These are phyloP conservation scores for Cygnus buccinator DNA, from an alignment of 2,113 vertebrate genomes.

Conservation along the genomic window DNA sequence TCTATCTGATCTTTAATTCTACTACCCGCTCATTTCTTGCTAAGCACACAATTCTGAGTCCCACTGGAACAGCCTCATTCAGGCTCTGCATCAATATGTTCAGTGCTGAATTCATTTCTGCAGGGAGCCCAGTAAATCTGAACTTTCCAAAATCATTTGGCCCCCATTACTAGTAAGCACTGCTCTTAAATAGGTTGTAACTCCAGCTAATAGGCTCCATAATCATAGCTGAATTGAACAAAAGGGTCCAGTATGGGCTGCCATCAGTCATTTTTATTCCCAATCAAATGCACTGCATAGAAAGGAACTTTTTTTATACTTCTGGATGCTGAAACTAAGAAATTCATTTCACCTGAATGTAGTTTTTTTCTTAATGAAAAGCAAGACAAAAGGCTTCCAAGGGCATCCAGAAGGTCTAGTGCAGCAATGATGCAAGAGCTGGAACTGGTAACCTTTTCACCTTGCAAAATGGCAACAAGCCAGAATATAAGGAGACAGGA, in stretches of 20 bases:
- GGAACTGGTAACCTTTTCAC: constrained; percentile 50
- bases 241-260: constrained; percentile 74
- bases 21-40: constrained; percentile 72
- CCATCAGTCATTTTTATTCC: constrained; percentile 82
- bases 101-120: constrained; percentile 80
- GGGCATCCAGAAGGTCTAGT: constrained; percentile 33
- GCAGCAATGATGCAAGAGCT: neutral
- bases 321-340: constrained; percentile 60
- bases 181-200: constrained; percentile 84
- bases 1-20: constrained; percentile 78
- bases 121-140: constrained; percentile 79
- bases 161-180: constrained; percentile 84
- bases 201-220: constrained; percentile 83
- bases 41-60: constrained; percentile 75
- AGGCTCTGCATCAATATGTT: constrained; percentile 77
- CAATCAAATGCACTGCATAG: constrained; percentile 70
- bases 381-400: constrained; percentile 14
- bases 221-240: constrained; percentile 80
- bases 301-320: constrained; percentile 61
- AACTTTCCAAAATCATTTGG: constrained; percentile 88
- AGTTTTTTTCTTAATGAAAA: constrained; percentile 1
- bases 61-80: constrained; percentile 64
- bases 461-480: constrained; percentile 48
- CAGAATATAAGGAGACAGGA: constrained; percentile 37
- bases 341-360: constrained; percentile 48